Evolutionary conservation across 2,797 vertebrate species (phyloP).

Genomic region (Eulemur albifrons): DNA sequence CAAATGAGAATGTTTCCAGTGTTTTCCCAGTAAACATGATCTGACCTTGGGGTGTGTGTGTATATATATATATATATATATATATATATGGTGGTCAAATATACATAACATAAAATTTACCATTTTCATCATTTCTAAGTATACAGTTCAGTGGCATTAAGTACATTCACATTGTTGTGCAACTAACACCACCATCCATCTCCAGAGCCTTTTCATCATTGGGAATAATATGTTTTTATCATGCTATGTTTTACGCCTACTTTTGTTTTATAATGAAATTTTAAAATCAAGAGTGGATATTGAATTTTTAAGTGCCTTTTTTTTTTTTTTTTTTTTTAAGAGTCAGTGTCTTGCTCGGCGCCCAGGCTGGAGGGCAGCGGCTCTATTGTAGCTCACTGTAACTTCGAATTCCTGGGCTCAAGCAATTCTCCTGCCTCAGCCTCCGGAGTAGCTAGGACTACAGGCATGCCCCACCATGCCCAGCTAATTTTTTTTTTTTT

Average conservation of each 20-base stretch:
- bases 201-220: not conserved
- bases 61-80: not conserved
- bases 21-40: not conserved
- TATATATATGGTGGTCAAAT: not conserved
- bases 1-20: constrained; percentile 4
- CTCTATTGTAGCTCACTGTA: not conserved
- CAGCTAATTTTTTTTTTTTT: not conserved
- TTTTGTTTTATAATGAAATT: constrained; percentile 1
- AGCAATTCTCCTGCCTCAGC: not conserved
- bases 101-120: not conserved
- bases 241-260: not conserved
- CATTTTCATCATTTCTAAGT: not conserved
- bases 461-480: not conserved
- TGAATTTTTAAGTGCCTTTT: not conserved
- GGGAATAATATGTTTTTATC: not conserved
- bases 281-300: not conserved
- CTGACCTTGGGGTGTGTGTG: not conserved
- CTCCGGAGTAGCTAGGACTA: not conserved
- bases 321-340: not conserved
- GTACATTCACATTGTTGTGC: not conserved
- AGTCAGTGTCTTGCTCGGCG: not conserved
- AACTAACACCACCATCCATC: not conserved
- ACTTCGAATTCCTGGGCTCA: not conserved
- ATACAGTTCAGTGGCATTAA: not conserved
- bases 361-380: not conserved